Evolutionary conservation across 1,140 invertebrate species (phyloP), one percentile per base, ranked within the genome.

Genomic region (Dolichoris vasculosae): DNA sequence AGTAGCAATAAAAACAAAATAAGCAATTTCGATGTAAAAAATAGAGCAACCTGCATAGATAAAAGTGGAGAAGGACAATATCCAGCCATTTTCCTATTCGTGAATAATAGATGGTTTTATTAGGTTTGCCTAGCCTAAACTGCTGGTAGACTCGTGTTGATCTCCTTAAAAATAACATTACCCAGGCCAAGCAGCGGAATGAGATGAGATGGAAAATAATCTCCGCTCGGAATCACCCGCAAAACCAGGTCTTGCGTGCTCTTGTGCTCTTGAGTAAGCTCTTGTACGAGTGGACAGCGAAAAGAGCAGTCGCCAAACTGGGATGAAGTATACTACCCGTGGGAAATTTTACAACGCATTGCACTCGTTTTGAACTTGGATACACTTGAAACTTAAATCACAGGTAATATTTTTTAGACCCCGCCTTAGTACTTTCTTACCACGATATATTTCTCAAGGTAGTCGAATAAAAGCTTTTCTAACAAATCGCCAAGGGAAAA

Each of bases 331-430:
- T 91, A 90, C 88, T 84, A 88, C 92, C 86, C 91, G 30, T 77
- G 92, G 92, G 92, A 93, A 93, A 93, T 93, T 91, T 93, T 91
- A 92, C 88, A 88, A 84, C 79, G 88, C 87, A 87, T 88, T 89
- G 84, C 78, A 89, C 87, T 84, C 55, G 85, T 85, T 75, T 85
- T 63, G 51, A 80, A 80, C 48, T 80, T 80, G 48, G 77, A 75
- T 85, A 75, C 48, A 85, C 83, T 85, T 80, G 69, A 85, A 85
- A 80, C 67, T 80, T 80, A 80, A 85, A 85, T 84, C 64, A 67
- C 59, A 51, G 13, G 64, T 46, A 55, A 84, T 84, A 84, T 84
- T 84, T 84, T 59, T 43, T 30, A 38, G 43, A 43, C 26, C 55
- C 64, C n/a, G 43, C 51, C 78, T n/a, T 26, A 32, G 43, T 2